Evolutionary conservation across 1,140 invertebrate species (phyloP).

Genomic region (Neuroterus valhalla): DNA sequence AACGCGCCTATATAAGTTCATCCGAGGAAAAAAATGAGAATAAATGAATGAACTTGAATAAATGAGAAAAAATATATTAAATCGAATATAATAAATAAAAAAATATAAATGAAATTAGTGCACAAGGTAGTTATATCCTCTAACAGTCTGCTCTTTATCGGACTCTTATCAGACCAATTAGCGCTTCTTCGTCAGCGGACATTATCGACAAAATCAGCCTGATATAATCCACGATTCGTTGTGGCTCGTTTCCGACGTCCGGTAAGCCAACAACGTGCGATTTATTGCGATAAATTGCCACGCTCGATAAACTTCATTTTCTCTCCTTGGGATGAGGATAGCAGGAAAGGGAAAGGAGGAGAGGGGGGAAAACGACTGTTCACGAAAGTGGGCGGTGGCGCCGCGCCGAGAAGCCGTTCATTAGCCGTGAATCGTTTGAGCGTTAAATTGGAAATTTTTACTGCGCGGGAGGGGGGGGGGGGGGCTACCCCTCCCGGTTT

Average conservation of each 20-base stretch:
- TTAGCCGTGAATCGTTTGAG: conserved; percentile 39
- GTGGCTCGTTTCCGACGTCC: conserved; percentile 32
- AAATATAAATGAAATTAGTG: no score
- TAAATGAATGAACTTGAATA: no score
- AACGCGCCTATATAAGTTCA: no score
- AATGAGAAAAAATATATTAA: no score
- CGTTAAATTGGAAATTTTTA: conserved; percentile 43
- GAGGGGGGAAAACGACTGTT: conserved; percentile 19
- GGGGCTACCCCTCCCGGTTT: conserved; percentile 19
- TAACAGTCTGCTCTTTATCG: background rate
- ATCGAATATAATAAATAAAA: no score
- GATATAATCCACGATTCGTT: conserved; percentile 28
- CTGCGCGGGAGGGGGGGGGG: no score
- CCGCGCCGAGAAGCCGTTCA: conserved; percentile 33
- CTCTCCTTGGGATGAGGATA: background rate
- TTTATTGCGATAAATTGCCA: conserved; percentile 48
- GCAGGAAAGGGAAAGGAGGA: background rate
- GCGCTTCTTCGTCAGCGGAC: background rate
- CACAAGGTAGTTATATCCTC: no score
- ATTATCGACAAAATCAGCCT: conserved; percentile 25
- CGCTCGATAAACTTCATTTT: conserved; percentile 46
- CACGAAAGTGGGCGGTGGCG: conserved; percentile 28
- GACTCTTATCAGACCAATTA: conserved; percentile 1
- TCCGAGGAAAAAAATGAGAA: no score
- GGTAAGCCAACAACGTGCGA: conserved; percentile 41